phyloP scores from a whole-genome alignment of 2,888 invertebrate species.

The Phania funesta region DNA sequence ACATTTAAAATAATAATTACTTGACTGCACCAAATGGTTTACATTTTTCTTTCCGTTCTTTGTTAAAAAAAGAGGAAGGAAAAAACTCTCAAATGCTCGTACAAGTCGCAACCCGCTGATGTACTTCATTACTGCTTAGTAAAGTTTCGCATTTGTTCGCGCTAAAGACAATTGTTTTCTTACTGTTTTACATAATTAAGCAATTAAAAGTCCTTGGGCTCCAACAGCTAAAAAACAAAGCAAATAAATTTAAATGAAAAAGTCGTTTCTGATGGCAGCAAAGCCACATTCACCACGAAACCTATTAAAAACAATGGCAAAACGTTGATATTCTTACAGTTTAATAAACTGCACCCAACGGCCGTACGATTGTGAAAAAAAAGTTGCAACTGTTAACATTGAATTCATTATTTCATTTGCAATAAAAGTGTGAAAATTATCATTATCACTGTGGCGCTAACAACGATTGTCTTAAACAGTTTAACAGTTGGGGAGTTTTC shows the following conservation, averaged over 20 bases:
- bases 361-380: slow-evolving; percentile 38
- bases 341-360: slow-evolving; percentile 74
- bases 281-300: slow-evolving; percentile 76
- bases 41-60: background rate
- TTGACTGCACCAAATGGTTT: slow-evolving; percentile 36
- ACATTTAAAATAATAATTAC: slow-evolving; percentile 54
- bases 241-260: slow-evolving; percentile 55
- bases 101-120: background rate
- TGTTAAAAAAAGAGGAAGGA: background rate
- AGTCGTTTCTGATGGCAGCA: slow-evolving; percentile 56
- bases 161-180: slow-evolving; percentile 60
- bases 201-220: slow-evolving; percentile 73
- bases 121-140: background rate
- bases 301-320: slow-evolving; percentile 68
- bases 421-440: slow-evolving; percentile 76
- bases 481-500: background rate
- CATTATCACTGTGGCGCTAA: slow-evolving; percentile 74
- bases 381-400: background rate
- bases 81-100: background rate
- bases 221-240: background rate
- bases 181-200: slow-evolving; percentile 77
- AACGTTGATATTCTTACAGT: slow-evolving; percentile 38
- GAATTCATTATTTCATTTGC: slow-evolving; percentile 40
- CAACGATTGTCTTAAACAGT: slow-evolving; percentile 64
- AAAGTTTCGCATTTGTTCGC: slow-evolving; percentile 24